Base-by-base conservation (phyloP, 2,797 vertebrate species). In the Parotocinclus haroldoi region DNA sequence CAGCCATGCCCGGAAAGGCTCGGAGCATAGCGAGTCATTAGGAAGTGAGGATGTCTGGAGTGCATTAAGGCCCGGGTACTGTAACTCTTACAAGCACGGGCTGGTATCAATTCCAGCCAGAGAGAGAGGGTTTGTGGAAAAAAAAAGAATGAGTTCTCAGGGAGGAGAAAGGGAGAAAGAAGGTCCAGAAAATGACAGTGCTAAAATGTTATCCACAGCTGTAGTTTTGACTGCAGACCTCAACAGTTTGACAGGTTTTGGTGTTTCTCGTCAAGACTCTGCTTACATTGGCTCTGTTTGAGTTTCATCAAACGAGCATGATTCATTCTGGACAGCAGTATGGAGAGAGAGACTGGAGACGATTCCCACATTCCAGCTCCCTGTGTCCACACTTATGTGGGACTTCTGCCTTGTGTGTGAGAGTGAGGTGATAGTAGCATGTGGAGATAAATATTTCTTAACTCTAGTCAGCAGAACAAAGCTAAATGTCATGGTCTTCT, bases 21-120 rank as follows among this genome's bases (percentile, higher is more conserved):
- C 79, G 72, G 82, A 91, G 88, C 85, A 78, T 77, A 89, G 87
- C 84, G 82, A 88, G 88, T 90, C 88, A 90, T 90, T 90, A 91
- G 89, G 88, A 88, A 90, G 87, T 87, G 73, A 79, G 80, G 78
- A 83, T 79, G 88, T 91, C 90, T 91, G 90, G 88, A 88, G 86
- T 73, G 81, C 87, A 90, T 91, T 91, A 90, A 71, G 79, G 80
- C 76, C 79, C 79, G 83, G 86, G 88, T 88, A 87, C 85, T 84
- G 85, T 83, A 88, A 85, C 82, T 84, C 84, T 85, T 84, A 87
- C 86, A 85, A 84, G 86, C 80, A 81, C 69, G 83, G 78, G 83
- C 82, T 89, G 75, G 82, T 84, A 85, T 86, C 84, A 86, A 83
- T 85, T 48, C 66, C 58, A 48, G 40, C 56, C 46, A 52, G 56